phyloP scores from a whole-genome alignment of 2,797 vertebrate genomes.

The Acanthurus leucopareius region DNA sequence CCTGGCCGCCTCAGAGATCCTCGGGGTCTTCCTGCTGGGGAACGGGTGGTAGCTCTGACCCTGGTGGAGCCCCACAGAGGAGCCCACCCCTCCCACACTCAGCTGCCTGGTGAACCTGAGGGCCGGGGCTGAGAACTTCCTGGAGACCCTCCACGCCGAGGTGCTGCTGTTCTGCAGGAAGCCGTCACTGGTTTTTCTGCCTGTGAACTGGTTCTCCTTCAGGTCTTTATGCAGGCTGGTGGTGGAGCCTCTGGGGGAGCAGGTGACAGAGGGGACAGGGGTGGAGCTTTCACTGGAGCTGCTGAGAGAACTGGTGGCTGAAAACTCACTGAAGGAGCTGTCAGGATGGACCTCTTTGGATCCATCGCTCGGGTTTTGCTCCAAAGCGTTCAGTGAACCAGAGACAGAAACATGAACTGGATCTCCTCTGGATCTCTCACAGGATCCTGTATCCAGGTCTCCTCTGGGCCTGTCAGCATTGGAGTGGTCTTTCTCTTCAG shows the following conservation, averaged over 20 bases:
- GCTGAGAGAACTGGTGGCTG: background rate
- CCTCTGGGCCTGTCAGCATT: background rate
- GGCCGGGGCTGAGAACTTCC: conserved; percentile 46
- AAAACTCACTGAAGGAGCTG: background rate
- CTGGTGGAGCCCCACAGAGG: conserved; percentile 44
- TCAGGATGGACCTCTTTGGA: background rate
- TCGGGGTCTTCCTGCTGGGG: conserved; percentile 87
- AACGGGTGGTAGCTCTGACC: conserved; percentile 85
- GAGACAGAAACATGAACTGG: background rate
- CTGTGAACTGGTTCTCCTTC: background rate
- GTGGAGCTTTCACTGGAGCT: conserved; percentile 8
- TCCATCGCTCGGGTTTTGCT: background rate
- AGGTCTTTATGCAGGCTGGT: background rate
- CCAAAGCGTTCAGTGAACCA: background rate
- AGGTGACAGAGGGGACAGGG: background rate
- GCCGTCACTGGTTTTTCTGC: background rate
- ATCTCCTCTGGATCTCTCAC: background rate
- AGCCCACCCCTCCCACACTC: conserved; percentile 47
- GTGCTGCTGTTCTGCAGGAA: background rate
- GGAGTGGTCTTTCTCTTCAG: background rate
- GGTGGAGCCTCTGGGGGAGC: conserved; percentile 13
- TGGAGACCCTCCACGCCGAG: background rate
- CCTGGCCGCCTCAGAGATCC: conserved; percentile 89
- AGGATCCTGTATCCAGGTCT: background rate
- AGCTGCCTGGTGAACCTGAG: conserved; percentile 57